Evolutionary conservation across 2,888 invertebrate genomes (phyloP).

Genomic region (Micropterix aruncella): DNA sequence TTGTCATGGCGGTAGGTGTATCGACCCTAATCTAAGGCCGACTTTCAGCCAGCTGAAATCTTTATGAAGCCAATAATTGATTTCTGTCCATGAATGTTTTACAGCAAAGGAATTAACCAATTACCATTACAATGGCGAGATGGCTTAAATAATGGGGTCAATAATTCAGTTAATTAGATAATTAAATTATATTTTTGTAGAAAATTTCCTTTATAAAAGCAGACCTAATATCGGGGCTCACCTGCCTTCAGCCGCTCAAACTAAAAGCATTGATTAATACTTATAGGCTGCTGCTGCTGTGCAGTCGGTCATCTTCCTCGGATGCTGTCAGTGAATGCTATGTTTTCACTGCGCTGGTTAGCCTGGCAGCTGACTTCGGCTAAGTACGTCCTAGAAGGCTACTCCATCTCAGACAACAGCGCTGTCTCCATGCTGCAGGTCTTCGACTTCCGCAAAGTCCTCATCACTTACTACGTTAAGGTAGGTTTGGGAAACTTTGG

Average conservation of each 20-base stretch:
- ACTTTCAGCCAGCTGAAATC: too few relatives aligned
- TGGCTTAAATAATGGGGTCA: too few relatives aligned
- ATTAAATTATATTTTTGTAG: constrained; percentile 3
- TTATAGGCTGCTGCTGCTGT: constrained; percentile 73
- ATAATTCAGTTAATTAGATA: too few relatives aligned
- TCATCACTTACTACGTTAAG: constrained; percentile 96
- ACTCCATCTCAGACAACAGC: constrained; percentile 95
- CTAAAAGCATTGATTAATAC: constrained; percentile 8
- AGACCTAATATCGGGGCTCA: too few relatives aligned
- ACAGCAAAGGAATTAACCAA: too few relatives aligned
- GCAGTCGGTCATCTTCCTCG: constrained; percentile 80
- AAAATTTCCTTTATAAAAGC: constrained; percentile 4
- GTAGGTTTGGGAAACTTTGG: too few relatives aligned
- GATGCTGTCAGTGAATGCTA: constrained; percentile 89
- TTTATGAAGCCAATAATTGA: too few relatives aligned
- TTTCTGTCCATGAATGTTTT: too few relatives aligned
- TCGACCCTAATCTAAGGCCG: too few relatives aligned
- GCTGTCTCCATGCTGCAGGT: constrained; percentile 95
- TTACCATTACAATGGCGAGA: too few relatives aligned
- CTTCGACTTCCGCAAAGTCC: constrained; percentile 91
- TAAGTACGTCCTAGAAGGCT: constrained; percentile 97
- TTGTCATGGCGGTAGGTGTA: too few relatives aligned
- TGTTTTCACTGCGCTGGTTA: constrained; percentile 92
- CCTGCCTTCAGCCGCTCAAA: too few relatives aligned
- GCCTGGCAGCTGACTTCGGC: constrained; percentile 95